Evolutionary conservation across 1,140 invertebrate species (phyloP), one percentile per base, ranked within the genome.

Genomic region (Trachymyrmex septentrionalis): DNA sequence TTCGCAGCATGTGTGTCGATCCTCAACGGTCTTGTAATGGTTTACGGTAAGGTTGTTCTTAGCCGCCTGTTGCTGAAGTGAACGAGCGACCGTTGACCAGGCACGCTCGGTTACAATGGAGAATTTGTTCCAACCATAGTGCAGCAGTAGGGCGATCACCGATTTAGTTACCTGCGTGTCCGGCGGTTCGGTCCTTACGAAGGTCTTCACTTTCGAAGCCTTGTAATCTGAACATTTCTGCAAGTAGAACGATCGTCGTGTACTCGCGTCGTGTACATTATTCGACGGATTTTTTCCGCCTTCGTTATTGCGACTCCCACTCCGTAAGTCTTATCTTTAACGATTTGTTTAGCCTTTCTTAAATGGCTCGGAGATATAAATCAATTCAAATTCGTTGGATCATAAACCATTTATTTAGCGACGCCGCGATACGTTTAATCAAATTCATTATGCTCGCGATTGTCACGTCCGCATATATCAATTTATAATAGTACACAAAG

Each of bases 121-220:
- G 95, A 99, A 99, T 93, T 98, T 99, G 82, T 97, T 97, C 99
- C 99, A 99, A 89, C 97, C 97, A 95, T 98, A 99, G 95, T 99
- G 98, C 57, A 97, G 96, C 78, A 99, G 95, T 66, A 99, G 95
- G 0, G 99, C 97, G 92, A 99, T 97, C 72, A 99, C 97, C 27
- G 98, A 99, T 95, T 99, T 99, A 48, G 98, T 98, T 30, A 99
- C 98, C 96, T 99, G 98, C 55, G 97, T 98, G 91, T 99, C 98
- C 21, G 98, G 98, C 24, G 99, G 99, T 94, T 99, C 98, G 14
- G 99, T 99, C 93, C 99, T 96, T 10, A 98, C 98, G 95, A 99
- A 99, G 50, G 98, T 99, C 86, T 97, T 97, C 92, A 99, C 97
- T 78, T 96, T 96, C 19, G 98, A 98, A 12, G 98, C 98, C 95